Evolutionary conservation across 2,888 invertebrate genomes (phyloP).

Genomic region (Sphinx pinastri): DNA sequence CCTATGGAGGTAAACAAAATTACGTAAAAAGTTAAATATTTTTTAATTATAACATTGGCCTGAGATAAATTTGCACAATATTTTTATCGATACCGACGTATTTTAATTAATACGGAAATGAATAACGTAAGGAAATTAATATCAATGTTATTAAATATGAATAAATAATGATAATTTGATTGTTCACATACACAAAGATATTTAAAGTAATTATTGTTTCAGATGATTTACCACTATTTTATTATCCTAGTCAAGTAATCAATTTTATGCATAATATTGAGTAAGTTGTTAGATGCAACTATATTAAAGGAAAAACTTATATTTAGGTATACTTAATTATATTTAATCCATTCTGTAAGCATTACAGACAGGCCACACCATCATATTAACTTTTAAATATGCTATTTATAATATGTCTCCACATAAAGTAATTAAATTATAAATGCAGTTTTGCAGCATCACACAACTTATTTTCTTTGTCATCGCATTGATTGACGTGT

Average conservation of each 20-base stretch:
- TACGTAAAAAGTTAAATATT: neutral
- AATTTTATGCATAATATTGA: neutral
- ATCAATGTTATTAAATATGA: neutral
- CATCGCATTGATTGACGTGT: neutral
- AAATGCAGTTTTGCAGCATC: neutral
- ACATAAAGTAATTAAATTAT: neutral
- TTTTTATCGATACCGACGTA: neutral
- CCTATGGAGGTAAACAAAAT: constrained; percentile 68
- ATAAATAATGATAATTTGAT: neutral
- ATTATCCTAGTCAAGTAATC: neutral
- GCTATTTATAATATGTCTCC: neutral
- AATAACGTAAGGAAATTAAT: neutral
- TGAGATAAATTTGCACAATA: neutral
- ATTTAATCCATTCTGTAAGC: neutral
- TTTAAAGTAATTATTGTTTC: too few relatives aligned
- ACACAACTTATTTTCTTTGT: neutral
- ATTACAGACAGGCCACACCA: neutral
- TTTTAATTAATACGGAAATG: neutral
- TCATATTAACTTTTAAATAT: neutral
- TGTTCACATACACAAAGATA: neutral
- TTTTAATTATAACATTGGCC: neutral
- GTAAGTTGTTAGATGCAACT: neutral
- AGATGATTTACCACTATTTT: neutral
- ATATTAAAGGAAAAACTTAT: neutral
- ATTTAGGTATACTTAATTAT: neutral